These are phyloP conservation scores for Macheiramphus alcinus DNA, from an alignment of 2,113 vertebrate species.

Conservation along the genomic window DNA sequence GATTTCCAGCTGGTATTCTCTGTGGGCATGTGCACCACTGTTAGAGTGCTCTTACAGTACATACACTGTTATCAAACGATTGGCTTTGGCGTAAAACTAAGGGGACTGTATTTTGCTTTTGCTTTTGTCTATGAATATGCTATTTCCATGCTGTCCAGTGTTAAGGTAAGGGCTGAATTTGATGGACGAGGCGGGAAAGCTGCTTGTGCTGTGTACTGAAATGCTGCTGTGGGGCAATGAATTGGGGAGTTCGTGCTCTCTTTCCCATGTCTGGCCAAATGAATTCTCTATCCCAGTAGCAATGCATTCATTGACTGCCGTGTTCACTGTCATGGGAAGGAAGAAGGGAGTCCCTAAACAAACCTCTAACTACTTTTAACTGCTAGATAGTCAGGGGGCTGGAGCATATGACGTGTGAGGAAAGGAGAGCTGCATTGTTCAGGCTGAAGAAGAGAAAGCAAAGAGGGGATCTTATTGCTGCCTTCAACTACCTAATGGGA, in stretches of 20 bases:
- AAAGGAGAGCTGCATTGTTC: background rate
- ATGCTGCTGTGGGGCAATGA: background rate
- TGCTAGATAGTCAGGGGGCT: background rate
- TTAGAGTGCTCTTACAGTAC: background rate
- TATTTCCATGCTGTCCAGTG: background rate
- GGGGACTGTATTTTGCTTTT: background rate
- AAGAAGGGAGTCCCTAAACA: background rate
- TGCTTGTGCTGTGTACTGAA: background rate
- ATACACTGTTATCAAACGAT: background rate
- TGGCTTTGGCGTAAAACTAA: background rate
- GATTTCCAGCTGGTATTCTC: background rate
- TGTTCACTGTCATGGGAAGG: background rate
- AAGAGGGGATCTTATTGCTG: background rate
- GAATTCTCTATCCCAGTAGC: background rate
- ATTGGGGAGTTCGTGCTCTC: background rate
- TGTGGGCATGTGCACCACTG: background rate
- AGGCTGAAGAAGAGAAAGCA: background rate
- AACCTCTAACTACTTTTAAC: background rate
- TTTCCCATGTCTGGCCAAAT: background rate
- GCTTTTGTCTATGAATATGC: background rate
- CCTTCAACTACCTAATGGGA: background rate
- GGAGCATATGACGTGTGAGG: rapidly evolving
- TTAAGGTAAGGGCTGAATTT: background rate
- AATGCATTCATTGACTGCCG: background rate
- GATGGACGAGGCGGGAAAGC: background rate